Percentiles rank a stretch among this genome's conserved stretches.
Evolutionary conservation across 2,888 invertebrate species (phyloP).

Genomic region (Drosophila nr. fundita): DNA sequence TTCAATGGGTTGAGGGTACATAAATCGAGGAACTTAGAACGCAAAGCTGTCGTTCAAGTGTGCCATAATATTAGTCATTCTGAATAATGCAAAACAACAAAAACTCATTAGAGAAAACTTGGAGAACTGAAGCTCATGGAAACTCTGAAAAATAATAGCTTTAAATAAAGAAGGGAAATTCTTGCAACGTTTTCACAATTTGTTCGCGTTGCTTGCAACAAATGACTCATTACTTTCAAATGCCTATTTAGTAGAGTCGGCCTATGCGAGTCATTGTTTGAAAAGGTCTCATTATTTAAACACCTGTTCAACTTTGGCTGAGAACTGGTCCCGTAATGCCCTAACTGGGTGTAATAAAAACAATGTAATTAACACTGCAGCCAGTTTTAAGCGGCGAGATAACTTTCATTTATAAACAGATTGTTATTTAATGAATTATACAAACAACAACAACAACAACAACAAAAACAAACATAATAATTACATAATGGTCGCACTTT

Average conservation of each 20-base stretch:
- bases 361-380: conserved; percentile 17
- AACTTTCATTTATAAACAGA: conserved; percentile 49
- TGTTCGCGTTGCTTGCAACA: not conserved
- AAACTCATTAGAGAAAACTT: not conserved
- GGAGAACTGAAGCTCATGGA: not conserved
- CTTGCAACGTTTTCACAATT: not conserved
- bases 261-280: not conserved
- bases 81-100: not conserved
- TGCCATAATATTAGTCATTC: not conserved
- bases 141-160: not conserved
- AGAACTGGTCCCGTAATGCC: not conserved
- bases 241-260: not conserved
- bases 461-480: conserved; percentile 37
- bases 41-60: not conserved
- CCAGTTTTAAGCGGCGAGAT: conserved; percentile 17
- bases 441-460: conserved; percentile 1
- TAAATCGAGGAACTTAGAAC: not conserved
- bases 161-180: not conserved
- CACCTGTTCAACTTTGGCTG: conserved; percentile 1
- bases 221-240: not conserved
- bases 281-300: conserved; percentile 7
- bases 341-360: conserved; percentile 24
- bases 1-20: not conserved
- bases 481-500: conserved; percentile 59
- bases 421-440: conserved; percentile 53